phyloP scores from a whole-genome alignment of 2,888 invertebrate genomes.

The Lepetodrilus schrolli region DNA sequence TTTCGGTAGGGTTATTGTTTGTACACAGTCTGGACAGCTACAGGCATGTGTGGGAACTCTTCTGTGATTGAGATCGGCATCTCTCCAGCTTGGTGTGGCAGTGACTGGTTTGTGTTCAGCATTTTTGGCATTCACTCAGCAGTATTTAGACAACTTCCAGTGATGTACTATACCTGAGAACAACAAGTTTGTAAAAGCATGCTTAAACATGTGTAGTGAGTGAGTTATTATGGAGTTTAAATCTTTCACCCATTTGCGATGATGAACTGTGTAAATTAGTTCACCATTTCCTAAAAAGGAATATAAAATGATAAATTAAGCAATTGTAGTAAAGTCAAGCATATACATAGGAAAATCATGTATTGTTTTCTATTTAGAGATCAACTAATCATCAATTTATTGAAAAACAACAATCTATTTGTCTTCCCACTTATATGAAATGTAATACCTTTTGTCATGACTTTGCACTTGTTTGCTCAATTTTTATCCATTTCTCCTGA shows the following conservation, averaged over 20 bases:
- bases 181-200: background rate
- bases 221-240: background rate
- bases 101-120: too few relatives aligned
- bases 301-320: background rate
- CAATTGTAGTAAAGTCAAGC: background rate
- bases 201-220: background rate
- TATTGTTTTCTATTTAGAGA: too few relatives aligned
- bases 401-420: too few relatives aligned
- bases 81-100: too few relatives aligned
- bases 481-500: background rate
- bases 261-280: background rate
- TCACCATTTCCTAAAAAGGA: background rate
- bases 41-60: too few relatives aligned
- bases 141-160: background rate
- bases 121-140: too few relatives aligned
- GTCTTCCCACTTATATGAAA: too few relatives aligned
- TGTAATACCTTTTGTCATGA: constrained; percentile 18
- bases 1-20: too few relatives aligned
- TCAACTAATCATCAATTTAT: too few relatives aligned
- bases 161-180: too few relatives aligned
- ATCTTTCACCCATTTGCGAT: background rate
- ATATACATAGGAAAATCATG: background rate
- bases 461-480: background rate
- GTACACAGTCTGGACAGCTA: too few relatives aligned
- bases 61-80: too few relatives aligned